phyloP scores from a whole-genome alignment of 2,888 invertebrate species.

The Erannis defoliaria region DNA sequence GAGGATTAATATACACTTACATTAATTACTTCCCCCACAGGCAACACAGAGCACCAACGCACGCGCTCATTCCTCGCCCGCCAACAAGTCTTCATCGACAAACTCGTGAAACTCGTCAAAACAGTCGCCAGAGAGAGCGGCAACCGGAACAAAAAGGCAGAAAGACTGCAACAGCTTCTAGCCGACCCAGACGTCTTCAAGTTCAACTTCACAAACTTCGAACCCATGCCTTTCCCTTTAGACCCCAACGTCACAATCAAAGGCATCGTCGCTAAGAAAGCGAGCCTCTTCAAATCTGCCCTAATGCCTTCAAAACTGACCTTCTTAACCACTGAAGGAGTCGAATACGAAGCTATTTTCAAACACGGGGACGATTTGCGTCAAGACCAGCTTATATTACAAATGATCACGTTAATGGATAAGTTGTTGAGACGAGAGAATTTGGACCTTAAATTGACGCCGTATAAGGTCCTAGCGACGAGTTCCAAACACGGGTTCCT shows the following conservation, averaged over 20 bases:
- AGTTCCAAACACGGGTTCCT: slow-evolving; percentile 98
- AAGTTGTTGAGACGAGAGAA: slow-evolving; percentile 97
- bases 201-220: slow-evolving; percentile 95
- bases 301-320: slow-evolving; percentile 97
- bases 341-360: slow-evolving; percentile 97
- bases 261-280: slow-evolving; percentile 95
- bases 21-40: slow-evolving; percentile 53
- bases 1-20: too few relatives aligned
- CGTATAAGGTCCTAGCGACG: slow-evolving; percentile 97
- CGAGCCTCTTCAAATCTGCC: slow-evolving; percentile 97
- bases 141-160: slow-evolving; percentile 96
- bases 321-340: slow-evolving; percentile 93
- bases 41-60: slow-evolving; percentile 90
- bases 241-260: slow-evolving; percentile 96
- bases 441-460: slow-evolving; percentile 97
- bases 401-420: slow-evolving; percentile 99
- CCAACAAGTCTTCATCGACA: slow-evolving; percentile 97
- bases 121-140: slow-evolving; percentile 96
- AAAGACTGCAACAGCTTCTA: slow-evolving; percentile 93
- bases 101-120: slow-evolving; percentile 95
- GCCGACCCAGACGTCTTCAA: slow-evolving; percentile 93
- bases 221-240: slow-evolving; percentile 96
- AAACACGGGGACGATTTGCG: slow-evolving; percentile 99
- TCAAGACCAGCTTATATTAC: slow-evolving; percentile 98
- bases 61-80: slow-evolving; percentile 92